A percentile compares a stretch with the other conserved stretches of the same genome.
phyloP scores from a whole-genome alignment of 2,888 invertebrate species.

The Hypena proboscidalis region DNA sequence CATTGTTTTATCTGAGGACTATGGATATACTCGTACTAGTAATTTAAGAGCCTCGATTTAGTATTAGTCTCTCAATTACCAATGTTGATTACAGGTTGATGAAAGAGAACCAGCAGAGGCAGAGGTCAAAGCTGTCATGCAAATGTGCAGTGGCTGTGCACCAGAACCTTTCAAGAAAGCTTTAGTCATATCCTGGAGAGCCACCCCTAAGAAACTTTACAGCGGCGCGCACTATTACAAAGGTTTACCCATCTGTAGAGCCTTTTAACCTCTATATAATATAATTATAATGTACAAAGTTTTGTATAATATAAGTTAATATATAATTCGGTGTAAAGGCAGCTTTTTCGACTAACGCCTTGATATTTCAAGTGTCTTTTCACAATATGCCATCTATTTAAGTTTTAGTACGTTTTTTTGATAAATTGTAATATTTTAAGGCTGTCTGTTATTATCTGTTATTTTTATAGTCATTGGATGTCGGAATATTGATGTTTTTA shows the following conservation, averaged over 20 bases:
- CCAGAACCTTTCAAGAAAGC: slow-evolving; percentile 93
- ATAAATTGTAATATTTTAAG: slow-evolving; percentile 22
- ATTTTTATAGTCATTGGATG: slow-evolving; percentile 39
- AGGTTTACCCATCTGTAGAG: slow-evolving; percentile 87
- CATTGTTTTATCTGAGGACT: too few relatives aligned
- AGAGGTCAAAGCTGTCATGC: slow-evolving; percentile 92
- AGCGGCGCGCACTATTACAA: slow-evolving; percentile 89
- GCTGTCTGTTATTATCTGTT: slow-evolving; percentile 29
- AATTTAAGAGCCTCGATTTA: too few relatives aligned
- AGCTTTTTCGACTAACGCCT: slow-evolving; percentile 17
- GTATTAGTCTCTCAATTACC: too few relatives aligned
- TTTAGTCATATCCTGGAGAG: slow-evolving; percentile 91
- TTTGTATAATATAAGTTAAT: slow-evolving; percentile 18
- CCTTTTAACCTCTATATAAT: slow-evolving; percentile 72
- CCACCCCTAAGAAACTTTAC: slow-evolving; percentile 88
- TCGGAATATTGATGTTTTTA: slow-evolving; percentile 57
- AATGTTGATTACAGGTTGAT: slow-evolving; percentile 80
- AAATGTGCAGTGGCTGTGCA: slow-evolving; percentile 90
- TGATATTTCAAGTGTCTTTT: slow-evolving; percentile 14
- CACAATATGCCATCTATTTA: slow-evolving; percentile 41
- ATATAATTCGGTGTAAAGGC: slow-evolving; percentile 17
- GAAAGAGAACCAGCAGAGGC: slow-evolving; percentile 93
- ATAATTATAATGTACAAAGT: slow-evolving; percentile 35
- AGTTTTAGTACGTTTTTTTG: slow-evolving; percentile 26
- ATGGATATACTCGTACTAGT: too few relatives aligned